Evolutionary conservation across 2,797 vertebrate species (phyloP).

Genomic region (Microctenopoma lineatum): DNA sequence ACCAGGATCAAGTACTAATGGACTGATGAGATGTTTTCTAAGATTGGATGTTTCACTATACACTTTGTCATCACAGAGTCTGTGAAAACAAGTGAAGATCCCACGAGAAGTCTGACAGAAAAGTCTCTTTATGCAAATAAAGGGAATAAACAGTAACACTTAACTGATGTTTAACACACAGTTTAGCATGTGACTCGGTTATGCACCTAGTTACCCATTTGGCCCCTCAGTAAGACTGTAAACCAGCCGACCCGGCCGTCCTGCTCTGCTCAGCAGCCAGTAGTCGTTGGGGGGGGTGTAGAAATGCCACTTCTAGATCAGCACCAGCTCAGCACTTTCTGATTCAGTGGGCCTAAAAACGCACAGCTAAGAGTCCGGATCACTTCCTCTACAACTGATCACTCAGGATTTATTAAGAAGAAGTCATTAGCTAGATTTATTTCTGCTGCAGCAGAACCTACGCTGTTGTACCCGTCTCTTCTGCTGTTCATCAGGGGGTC

Average conservation of each 20-base stretch:
- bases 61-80: too few species aligned
- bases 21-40: too few species aligned
- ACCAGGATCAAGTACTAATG: too few species aligned
- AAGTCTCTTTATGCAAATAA: too few species aligned
- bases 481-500: neutral
- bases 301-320: conserved; percentile 51
- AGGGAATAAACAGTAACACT: too few species aligned
- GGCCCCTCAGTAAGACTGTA: conserved; percentile 20
- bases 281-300: neutral
- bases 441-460: neutral
- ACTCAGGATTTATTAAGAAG: conserved; percentile 51
- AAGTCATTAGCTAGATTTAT: conserved; percentile 38
- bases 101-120: too few species aligned
- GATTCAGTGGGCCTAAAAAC: conserved; percentile 51
- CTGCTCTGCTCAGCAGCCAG: conserved; percentile 45
- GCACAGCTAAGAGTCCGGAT: conserved; percentile 44
- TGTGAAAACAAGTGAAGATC: too few species aligned
- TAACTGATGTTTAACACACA: too few species aligned
- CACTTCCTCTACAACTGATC: conserved; percentile 50
- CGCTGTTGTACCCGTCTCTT: neutral
- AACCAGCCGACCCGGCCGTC: conserved; percentile 14
- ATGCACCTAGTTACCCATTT: conserved; percentile 6
- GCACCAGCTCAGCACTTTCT: conserved; percentile 72
- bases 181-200: neutral
- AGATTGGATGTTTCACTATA: too few species aligned